Conservation (phyloP, 2,113 vertebrate genomes). For the crab-eating macaque (Macaca fascicularis) region T2T-MFA8v1.1 NC_088379.1:152972001-152972500, state of each 20-base stretch:
- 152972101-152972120: constrained; percentile 87
- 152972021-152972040: constrained; percentile 90
- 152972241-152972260: constrained; percentile 74
- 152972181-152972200: constrained; percentile 78
- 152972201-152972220: constrained; percentile 68
- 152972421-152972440: constrained; percentile 77
- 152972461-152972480: constrained; percentile 81
- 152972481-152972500: constrained; percentile 73
- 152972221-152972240: constrained; percentile 57
- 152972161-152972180: constrained; percentile 84
- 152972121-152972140: constrained; percentile 83
- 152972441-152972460: constrained; percentile 83
- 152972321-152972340: constrained; percentile 86
- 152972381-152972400: constrained; percentile 83
- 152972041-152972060: constrained; percentile 89
- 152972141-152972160: constrained; percentile 87
- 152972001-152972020: constrained; percentile 88
- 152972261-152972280: constrained; percentile 78
- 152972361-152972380: constrained; percentile 85
- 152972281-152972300: constrained; percentile 82
- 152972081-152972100: constrained; percentile 90
- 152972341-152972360: constrained; percentile 80
- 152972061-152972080: constrained; percentile 88
- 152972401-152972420: constrained; percentile 77
- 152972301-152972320: constrained; percentile 74